phyloP scores from a whole-genome alignment of 2,797 vertebrate genomes.

The Sylvia borin region DNA sequence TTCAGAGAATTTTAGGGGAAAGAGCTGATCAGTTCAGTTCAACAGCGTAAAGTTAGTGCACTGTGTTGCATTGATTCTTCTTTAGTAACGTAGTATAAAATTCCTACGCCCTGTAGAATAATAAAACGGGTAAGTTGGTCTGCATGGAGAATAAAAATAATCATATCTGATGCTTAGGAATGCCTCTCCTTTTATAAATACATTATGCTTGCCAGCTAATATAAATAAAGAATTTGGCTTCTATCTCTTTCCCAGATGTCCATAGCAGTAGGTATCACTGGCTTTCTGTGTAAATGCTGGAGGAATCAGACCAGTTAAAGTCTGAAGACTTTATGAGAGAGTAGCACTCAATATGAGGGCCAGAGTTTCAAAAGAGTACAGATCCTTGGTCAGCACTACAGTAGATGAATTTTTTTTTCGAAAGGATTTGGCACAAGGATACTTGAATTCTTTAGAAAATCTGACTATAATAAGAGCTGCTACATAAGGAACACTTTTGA shows the following conservation, averaged over 20 bases:
- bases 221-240: background rate
- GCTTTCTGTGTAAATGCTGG: background rate
- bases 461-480: background rate
- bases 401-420: background rate
- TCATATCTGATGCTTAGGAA: background rate
- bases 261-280: background rate
- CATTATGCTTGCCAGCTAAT: background rate
- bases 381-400: background rate
- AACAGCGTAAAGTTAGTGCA: background rate
- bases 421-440: background rate
- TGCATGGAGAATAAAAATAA: background rate
- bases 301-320: background rate
- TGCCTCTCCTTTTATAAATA: background rate
- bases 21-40: background rate
- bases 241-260: background rate
- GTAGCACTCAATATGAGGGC: background rate
- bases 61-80: background rate
- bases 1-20: background rate
- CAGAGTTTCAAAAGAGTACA: background rate
- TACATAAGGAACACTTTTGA: background rate
- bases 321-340: background rate
- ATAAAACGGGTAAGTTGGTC: background rate
- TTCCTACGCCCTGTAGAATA: background rate
- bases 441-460: conserved; percentile 23
- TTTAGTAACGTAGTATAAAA: background rate